Evolutionary conservation across 2,797 vertebrate species (phyloP).

Genomic region (Lepilemur ruficaudatus): DNA sequence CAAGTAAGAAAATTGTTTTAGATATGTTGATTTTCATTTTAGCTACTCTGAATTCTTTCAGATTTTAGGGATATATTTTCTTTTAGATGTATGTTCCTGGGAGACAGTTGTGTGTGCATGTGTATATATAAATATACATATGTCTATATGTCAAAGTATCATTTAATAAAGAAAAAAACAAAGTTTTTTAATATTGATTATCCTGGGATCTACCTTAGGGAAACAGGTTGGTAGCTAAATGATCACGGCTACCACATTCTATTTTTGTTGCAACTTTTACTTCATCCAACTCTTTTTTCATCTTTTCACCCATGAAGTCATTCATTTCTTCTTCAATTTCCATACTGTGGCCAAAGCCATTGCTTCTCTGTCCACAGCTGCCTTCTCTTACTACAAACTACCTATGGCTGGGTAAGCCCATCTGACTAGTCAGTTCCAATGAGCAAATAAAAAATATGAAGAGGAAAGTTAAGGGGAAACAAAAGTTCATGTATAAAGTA

Average conservation of each 20-base stretch:
- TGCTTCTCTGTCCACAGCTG: not conserved
- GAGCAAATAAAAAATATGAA: slow-evolving; percentile 11
- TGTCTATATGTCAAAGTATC: not conserved
- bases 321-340: not conserved
- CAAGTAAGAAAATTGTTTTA: not conserved
- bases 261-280: not conserved
- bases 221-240: not conserved
- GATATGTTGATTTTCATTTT: slow-evolving; percentile 29
- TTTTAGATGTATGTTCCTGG: not conserved
- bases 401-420: not conserved
- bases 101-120: not conserved
- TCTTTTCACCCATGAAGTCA: not conserved
- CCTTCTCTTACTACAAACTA: slow-evolving; percentile 19
- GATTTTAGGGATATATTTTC: not conserved
- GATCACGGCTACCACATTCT: not conserved
- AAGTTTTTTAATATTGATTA: not conserved
- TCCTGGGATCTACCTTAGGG: not conserved
- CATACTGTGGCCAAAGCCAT: not conserved
- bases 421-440: not conserved
- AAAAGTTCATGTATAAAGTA: not conserved
- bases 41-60: not conserved
- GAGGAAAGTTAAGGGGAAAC: slow-evolving; percentile 9
- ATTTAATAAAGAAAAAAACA: not conserved
- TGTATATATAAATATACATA: not conserved
- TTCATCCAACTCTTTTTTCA: slow-evolving; percentile 2